Base-by-base conservation (phyloP, 1,140 invertebrate genomes). In the Bombus fervidus region DNA sequence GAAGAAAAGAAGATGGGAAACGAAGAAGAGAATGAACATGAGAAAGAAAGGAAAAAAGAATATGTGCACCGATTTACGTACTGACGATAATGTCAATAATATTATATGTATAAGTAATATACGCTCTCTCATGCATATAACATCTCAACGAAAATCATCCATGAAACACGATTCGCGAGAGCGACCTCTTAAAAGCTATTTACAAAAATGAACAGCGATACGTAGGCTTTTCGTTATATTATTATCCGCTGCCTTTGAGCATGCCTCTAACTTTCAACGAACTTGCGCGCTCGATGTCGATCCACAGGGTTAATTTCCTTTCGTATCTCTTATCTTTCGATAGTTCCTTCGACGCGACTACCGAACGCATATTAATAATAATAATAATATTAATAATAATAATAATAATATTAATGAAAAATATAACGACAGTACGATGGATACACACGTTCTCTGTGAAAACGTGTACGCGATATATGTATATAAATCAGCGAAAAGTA, bases 141-240 rank as follows among this genome's bases (percentile, higher is more conserved):
- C n/a, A 41, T 39, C 76, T 34, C 43, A 83, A 72, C 82, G 71
- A 79, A 68, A 86, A 39, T 69, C 15, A 69, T 78, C 37, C 47
- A 34, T 88, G 71, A 91, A 74, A 84, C 66, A 75, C 39, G 68
- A 80, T 79, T 85, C 62, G 85, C 72, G 85, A 87, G 83, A 89
- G 79, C 64, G 79, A 87, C 79, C 83, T 83, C 88, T 91, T 90
- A 87, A 90, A 66, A 91, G 90, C 91, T 93, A 94, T 94, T 94
- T 94, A 94, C 93, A 94, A 93, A 91, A 88, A 91, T 68, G 86
- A 79, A 81, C 79, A 87, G 86, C 83, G 34, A 75, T 71, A 75
- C 72, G 76, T 85, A 85, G 77, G 81, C 77, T 89, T 83, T 47
- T 77, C 75, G 39, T 77, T 68, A 64, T 74, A 64, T 31, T 41